Percentiles rank a stretch among this genome's conserved stretches.
Conservation (phyloP, 1,140 invertebrate species). For the Ridgeia piscesae region DNA sequence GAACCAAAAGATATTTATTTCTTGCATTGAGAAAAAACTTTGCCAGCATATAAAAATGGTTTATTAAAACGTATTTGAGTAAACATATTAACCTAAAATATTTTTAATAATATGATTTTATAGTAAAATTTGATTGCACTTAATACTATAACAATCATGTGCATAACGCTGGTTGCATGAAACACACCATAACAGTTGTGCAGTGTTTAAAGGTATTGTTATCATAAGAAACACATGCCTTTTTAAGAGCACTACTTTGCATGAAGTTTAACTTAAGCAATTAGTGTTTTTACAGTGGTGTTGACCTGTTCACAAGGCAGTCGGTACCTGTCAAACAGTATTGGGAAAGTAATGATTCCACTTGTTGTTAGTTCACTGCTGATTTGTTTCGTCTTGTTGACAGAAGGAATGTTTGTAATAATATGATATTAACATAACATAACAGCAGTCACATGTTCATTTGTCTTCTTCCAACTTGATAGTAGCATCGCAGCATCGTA, state of each 20-base stretch:
- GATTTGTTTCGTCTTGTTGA: background rate
- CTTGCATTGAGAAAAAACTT: background rate
- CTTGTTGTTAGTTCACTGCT: background rate
- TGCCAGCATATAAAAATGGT: background rate
- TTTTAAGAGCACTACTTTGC: background rate
- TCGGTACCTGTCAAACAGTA: background rate
- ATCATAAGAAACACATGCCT: background rate
- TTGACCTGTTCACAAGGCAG: background rate
- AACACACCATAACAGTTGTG: too few species aligned
- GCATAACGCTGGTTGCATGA: too few species aligned
- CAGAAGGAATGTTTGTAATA: background rate
- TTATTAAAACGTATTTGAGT: too few species aligned
- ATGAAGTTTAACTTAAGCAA: background rate
- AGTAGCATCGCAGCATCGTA: background rate
- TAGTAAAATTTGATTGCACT: too few species aligned
- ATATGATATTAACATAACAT: background rate
- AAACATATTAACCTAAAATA: too few species aligned
- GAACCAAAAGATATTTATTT: background rate
- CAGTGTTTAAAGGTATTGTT: too few species aligned
- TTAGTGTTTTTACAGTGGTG: background rate
- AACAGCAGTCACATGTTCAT: background rate
- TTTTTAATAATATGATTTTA: too few species aligned
- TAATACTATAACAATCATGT: too few species aligned
- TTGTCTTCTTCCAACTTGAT: background rate
- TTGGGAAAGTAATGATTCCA: background rate